A percentile compares a stretch with the other conserved stretches of the same genome.
These are phyloP conservation scores for Decapterus maruadsi DNA, from an alignment of 2,797 vertebrate species.

Conservation along the genomic window DNA sequence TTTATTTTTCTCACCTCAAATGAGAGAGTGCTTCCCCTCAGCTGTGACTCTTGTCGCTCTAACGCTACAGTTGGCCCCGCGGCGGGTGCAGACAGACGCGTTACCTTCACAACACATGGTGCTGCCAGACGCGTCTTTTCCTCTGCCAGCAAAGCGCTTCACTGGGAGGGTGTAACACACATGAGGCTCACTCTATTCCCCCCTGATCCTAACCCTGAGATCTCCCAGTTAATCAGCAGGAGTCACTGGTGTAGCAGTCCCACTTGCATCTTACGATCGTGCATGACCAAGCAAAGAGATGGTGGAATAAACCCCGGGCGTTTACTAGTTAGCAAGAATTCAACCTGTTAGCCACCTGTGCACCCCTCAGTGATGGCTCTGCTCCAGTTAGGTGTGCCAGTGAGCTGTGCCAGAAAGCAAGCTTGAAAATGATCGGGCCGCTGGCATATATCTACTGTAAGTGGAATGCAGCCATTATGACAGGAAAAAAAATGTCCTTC, in stretches of 20 bases:
- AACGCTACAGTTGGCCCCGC: conserved; percentile 38
- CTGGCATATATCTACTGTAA: conserved; percentile 19
- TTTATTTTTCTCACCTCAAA: conserved; percentile 18
- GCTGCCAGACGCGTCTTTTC: conserved; percentile 35
- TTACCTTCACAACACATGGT: conserved; percentile 51
- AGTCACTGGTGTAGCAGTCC: not conserved
- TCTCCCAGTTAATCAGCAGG: conserved; percentile 29
- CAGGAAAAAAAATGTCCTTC: not conserved
- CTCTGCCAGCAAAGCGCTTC: conserved; percentile 31
- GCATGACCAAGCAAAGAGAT: conserved; percentile 16
- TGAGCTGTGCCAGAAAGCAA: conserved; percentile 23
- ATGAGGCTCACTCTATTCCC: conserved; percentile 28
- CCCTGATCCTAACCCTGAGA: conserved; percentile 24
- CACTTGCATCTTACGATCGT: conserved; percentile 10
- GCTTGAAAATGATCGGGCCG: conserved; percentile 19
- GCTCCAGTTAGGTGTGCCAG: conserved; percentile 35
- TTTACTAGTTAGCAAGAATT: conserved; percentile 5
- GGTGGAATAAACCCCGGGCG: conserved; percentile 5
- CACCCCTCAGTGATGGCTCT: conserved; percentile 31
- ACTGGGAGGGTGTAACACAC: conserved; percentile 8
- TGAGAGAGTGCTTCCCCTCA: conserved; percentile 25
- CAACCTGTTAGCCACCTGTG: conserved; percentile 54
- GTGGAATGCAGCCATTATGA: conserved; percentile 25
- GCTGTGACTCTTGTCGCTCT: conserved; percentile 32
- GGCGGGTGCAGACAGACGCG: conserved; percentile 50